Base-by-base conservation (phyloP, 2,888 invertebrate species). In the Caenorhabditis sulstoni region DNA sequence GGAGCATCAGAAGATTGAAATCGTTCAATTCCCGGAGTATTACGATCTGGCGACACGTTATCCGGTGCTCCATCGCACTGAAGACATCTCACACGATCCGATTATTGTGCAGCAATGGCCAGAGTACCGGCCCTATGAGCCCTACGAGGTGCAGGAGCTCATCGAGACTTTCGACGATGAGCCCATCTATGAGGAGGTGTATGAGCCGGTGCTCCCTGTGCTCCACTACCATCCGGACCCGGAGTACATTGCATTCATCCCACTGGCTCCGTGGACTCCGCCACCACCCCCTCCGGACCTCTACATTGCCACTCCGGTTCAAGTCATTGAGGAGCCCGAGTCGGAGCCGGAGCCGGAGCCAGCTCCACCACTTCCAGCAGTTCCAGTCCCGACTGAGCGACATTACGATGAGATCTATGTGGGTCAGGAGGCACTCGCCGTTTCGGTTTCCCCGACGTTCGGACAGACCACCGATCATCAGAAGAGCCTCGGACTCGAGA, bases 401-500 rank as follows among this genome's bases (percentile, higher is more conserved):
- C 61, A 79, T 50, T 62, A 61, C 44, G 67, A 73, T 14, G 68
- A 67, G 7, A 67, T 79, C 41, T 79, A 79, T 37, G 55, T 79
- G n/a, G 79, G 79, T 49, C 68, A 59, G 41, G 74, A 79, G 5
- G 79, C 79, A 3, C 16, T 79, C 22, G 74, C 59, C 37, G 66
- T 74, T 9, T 79, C 79, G 3, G 44, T 75, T 9, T 57, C 70
- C 11, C 70, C 79, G n/a, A 61, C 47, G 22, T 75, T 70, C 47
- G 59, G 61, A 14, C 23, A 53, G 23, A 45, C 58, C 14, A 52
- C 18, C 22, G 55, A 70, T 29, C 65, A 75, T 61, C 64, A 75
- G 20, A 61, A 79, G 52, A 62, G 64, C 16, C 50, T 78, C 37
- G 67, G 73, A 39, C 47, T 79, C n/a, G 79, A 68, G 57, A 74